Evolutionary conservation across 2,113 vertebrate species (phyloP).

Genomic region (Charadrius vociferus): DNA sequence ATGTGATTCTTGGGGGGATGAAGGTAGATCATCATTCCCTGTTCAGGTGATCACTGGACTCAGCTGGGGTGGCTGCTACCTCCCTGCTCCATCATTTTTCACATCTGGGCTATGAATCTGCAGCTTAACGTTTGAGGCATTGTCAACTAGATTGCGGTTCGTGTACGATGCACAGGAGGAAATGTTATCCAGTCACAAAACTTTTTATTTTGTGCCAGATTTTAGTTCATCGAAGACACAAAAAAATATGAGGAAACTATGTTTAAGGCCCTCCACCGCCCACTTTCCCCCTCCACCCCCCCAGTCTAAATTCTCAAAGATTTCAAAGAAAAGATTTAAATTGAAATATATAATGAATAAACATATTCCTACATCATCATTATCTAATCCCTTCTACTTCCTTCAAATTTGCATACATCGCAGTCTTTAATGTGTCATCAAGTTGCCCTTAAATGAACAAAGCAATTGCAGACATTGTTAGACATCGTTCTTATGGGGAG

Average conservation of each 20-base stretch:
- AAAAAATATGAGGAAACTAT: neutral
- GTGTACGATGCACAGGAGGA: neutral
- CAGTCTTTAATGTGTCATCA: neutral
- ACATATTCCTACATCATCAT: neutral
- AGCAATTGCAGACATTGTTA: neutral
- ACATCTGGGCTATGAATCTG: neutral
- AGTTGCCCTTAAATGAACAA: neutral
- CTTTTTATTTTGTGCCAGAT: neutral
- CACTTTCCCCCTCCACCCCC: fast-evolving
- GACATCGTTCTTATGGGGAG: neutral
- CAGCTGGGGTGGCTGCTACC: neutral
- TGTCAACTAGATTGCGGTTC: neutral
- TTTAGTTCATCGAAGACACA: neutral
- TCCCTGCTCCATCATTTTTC: neutral
- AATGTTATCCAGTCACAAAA: fast-evolving
- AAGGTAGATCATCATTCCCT: neutral
- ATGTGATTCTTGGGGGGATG: neutral
- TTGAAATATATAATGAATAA: neutral
- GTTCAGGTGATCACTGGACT: neutral
- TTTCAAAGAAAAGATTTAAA: neutral
- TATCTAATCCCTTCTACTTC: neutral
- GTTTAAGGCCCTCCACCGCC: neutral
- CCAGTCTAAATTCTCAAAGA: neutral
- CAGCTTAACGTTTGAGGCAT: neutral
- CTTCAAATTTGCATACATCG: neutral